These are phyloP conservation scores for Synergus japonicus DNA, from an alignment of 2,888 invertebrate species.

Conservation along the genomic window DNA sequence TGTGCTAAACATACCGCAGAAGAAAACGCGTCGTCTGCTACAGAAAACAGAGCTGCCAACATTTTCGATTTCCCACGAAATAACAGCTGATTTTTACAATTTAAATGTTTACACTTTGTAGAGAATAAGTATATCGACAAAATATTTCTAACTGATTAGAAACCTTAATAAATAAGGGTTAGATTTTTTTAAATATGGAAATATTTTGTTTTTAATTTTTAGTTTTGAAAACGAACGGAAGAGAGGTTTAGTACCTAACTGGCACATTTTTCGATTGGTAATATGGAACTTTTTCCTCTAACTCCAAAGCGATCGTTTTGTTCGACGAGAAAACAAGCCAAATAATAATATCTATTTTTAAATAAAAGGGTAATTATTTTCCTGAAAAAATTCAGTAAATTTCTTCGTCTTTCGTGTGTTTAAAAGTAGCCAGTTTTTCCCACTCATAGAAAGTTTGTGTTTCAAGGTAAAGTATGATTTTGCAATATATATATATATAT, in stretches of 20 bases:
- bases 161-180: background rate
- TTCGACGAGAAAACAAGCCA: slow-evolving; percentile 14
- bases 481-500: background rate
- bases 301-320: slow-evolving; percentile 34
- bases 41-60: background rate
- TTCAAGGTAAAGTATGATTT: background rate
- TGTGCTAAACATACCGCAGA: background rate
- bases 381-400: background rate
- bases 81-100: background rate
- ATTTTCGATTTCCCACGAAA: background rate
- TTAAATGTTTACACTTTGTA: background rate
- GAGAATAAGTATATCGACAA: background rate
- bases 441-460: background rate
- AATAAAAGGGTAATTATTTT: background rate
- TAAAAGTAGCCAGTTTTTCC: background rate
- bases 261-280: slow-evolving; percentile 6
- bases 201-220: background rate
- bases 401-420: background rate
- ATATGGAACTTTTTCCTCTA: slow-evolving; percentile 10
- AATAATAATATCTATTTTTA: slow-evolving; percentile 7
- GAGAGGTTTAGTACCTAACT: background rate
- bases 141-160: background rate
- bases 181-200: background rate
- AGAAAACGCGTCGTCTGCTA: slow-evolving; percentile 30
- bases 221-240: background rate